Conservation (phyloP, 2,888 invertebrate species). For the Tiliacea citrago region DNA sequence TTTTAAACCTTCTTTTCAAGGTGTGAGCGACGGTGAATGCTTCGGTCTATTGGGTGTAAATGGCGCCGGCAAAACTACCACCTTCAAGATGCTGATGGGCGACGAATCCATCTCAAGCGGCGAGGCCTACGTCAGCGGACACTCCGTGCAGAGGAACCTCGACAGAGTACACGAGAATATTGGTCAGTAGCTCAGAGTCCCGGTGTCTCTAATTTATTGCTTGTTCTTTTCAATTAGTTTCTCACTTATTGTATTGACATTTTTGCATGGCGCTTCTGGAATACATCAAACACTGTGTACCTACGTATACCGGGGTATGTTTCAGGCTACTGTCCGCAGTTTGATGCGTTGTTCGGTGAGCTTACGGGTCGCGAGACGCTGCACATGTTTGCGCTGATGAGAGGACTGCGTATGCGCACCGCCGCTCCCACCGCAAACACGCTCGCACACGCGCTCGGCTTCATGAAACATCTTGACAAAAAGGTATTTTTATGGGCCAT, state of each 20-base stretch:
- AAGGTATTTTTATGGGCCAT: constrained; percentile 70
- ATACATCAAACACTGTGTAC: background rate
- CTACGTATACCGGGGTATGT: constrained; percentile 2
- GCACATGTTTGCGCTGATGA: constrained; percentile 91
- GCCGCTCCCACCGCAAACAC: constrained; percentile 79
- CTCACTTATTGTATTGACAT: background rate
- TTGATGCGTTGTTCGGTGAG: constrained; percentile 93
- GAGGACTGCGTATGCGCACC: constrained; percentile 89
- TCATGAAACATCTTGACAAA: constrained; percentile 91
- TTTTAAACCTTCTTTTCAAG: constrained; percentile 76
- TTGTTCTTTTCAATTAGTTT: background rate
- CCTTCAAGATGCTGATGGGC: constrained; percentile 97
- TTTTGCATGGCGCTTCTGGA: background rate
- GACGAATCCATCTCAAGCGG: constrained; percentile 94
- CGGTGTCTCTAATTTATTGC: background rate
- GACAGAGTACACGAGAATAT: constrained; percentile 91
- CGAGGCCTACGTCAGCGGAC: constrained; percentile 92
- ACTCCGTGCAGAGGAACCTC: constrained; percentile 88
- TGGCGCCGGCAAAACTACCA: constrained; percentile 96
- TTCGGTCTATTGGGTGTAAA: constrained; percentile 96
- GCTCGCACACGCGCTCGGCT: constrained; percentile 91
- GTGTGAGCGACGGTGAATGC: constrained; percentile 93
- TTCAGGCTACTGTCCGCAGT: constrained; percentile 94
- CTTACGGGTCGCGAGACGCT: constrained; percentile 93
- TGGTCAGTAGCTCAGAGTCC: constrained; percentile 77